Evolutionary conservation across 2,113 vertebrate species (phyloP), one percentile per base, ranked within the genome.

Genomic region (Dipodomys spectabilis): DNA sequence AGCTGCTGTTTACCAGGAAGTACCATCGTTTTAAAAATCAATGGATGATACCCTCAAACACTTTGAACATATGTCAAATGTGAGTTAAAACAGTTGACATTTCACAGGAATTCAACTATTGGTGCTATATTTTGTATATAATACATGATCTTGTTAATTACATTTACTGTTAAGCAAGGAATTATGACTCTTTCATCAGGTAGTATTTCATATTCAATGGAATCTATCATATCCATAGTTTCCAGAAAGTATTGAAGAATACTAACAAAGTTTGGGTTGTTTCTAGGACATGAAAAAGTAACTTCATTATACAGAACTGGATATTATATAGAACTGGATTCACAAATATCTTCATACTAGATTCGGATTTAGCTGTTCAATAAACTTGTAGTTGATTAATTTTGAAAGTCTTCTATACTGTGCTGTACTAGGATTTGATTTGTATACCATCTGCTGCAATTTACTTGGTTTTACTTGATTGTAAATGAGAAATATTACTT

Each of bases 71-170:
- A 81, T 92, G 83, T 96, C 93, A 93, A 91, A 93, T 88, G 44
- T 88, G 89, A 96, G 72, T 95, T 86, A 62, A 73, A 94, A 95
- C 78, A 94, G 91, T 94, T 95, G 88, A 95, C 64, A 84, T 90
- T 95, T 95, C 89, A 78, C 77, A 93, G 95, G 93, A 96, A 75
- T 86, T 91, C 84, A 96, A 95, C 69, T 95, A 93, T 62, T 96
- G 96, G 96, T 96, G 96, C 96, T 97, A 96, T 96, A 95, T 86
- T 96, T 96, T 92, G 86, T 96, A 95, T 9, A 78, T 94, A 94
- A 96, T 96, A 90, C 80, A 91, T 91, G 78, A 86, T 94, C 91
- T 89, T 96, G 86, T 94, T 91, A 94, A 91, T 95, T 95, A 45
- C 0, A 16, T 95, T 96, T 90, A 95, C 95, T 94, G 73, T 94